Conservation (phyloP, 2,113 vertebrate species). For the Chionomys nivalis region DNA sequence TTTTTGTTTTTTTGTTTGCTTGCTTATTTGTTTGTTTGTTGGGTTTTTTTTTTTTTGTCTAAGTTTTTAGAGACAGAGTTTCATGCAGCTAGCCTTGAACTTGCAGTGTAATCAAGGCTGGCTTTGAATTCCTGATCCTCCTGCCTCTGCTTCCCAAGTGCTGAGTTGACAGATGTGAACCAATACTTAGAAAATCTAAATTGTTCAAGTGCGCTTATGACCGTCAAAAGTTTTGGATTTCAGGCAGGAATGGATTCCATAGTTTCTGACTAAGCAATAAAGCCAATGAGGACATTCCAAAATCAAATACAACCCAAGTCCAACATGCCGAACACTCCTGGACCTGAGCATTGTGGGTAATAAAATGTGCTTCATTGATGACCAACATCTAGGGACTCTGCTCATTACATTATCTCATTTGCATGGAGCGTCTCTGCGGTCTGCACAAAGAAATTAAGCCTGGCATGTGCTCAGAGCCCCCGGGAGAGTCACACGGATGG, state of each 20-base stretch:
- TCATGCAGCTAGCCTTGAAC: background rate
- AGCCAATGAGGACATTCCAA: background rate
- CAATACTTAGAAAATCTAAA: background rate
- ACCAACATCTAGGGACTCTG: background rate
- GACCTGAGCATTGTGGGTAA: background rate
- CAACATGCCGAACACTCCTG: background rate
- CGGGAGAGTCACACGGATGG: too few relatives aligned
- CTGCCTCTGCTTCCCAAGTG: background rate
- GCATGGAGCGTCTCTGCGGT: background rate
- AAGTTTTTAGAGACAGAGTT: background rate
- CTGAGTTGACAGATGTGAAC: background rate
- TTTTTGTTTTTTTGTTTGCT: background rate
- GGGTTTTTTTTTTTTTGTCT: too few relatives aligned
- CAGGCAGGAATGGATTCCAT: background rate
- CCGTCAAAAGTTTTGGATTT: background rate
- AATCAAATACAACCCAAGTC: background rate
- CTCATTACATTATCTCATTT: background rate
- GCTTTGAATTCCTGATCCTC: background rate
- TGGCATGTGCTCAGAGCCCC: background rate
- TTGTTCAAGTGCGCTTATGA: background rate
- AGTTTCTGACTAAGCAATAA: background rate
- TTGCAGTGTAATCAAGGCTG: background rate
- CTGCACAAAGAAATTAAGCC: background rate
- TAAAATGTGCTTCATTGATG: background rate
- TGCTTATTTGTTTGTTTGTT: background rate